Conservation (phyloP, 2,113 vertebrate genomes). For the Pelmatolapia mariae region DNA sequence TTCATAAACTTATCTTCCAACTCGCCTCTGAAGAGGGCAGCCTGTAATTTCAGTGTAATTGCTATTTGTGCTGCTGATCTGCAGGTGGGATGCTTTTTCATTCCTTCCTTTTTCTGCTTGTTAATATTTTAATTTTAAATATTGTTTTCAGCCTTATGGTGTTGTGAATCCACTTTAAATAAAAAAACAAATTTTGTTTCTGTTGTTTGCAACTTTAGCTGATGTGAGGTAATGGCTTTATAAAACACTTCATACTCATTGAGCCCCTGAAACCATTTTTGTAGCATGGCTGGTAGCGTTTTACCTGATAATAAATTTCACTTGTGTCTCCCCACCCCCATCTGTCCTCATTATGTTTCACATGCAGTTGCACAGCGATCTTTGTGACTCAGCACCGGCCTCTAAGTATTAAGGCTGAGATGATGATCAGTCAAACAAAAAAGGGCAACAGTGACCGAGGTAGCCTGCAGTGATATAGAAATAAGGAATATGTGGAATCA, state of each 20-base stretch:
- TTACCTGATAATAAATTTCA: neutral
- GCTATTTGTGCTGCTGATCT: neutral
- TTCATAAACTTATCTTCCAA: neutral
- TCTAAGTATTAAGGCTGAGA: neutral
- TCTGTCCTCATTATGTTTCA: neutral
- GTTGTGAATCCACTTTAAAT: neutral
- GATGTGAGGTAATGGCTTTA: neutral
- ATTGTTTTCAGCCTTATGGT: neutral
- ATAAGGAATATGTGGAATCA: neutral
- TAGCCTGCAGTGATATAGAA: neutral
- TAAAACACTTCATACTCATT: neutral
- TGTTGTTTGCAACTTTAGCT: neutral
- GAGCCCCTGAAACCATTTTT: neutral
- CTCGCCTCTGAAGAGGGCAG: neutral
- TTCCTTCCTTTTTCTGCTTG: neutral
- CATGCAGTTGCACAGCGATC: neutral
- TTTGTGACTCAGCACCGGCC: neutral
- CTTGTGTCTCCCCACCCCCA: neutral
- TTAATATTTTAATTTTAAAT: neutral
- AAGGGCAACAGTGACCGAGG: neutral
- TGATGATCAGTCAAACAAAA: neutral
- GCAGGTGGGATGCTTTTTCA: neutral
- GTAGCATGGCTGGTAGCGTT: neutral
- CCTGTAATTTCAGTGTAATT: neutral
- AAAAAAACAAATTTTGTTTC: neutral